Conservation (phyloP, 92 coral and sea anemone genomes). For the Actinernus sp. region DNA sequence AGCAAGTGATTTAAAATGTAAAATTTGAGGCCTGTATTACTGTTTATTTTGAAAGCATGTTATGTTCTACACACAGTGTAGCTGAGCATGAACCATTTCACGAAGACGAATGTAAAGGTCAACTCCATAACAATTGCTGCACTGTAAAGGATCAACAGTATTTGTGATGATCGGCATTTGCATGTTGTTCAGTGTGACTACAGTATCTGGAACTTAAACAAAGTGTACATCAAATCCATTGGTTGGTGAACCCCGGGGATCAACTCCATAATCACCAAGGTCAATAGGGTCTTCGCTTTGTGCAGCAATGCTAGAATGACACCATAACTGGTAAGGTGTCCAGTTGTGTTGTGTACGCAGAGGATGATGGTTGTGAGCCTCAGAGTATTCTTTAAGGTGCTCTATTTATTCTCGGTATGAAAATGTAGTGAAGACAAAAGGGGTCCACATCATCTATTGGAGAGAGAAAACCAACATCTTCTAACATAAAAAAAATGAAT, state of each 20-base stretch:
- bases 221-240: constrained; percentile 16
- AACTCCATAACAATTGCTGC: constrained; percentile 15
- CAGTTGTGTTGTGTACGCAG: constrained; percentile 37
- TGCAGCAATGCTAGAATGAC: constrained; percentile 29
- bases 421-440: too few species aligned
- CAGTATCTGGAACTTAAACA: constrained; percentile 34
- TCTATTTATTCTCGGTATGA: constrained; percentile 30
- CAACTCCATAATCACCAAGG: constrained; percentile 23
- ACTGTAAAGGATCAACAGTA: constrained; percentile 11
- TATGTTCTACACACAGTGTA: too few species aligned
- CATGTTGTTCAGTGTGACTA: neutral
- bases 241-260: constrained; percentile 23
- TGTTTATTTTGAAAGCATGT: too few species aligned
- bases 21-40: too few species aligned
- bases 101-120: constrained; percentile 10
- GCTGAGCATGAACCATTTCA: too few species aligned
- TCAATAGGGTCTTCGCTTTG: constrained; percentile 22
- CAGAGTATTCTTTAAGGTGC: constrained; percentile 32
- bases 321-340: constrained; percentile 48
- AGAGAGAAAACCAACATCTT: constrained; percentile 19
- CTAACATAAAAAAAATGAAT: constrained; percentile 42
- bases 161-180: constrained; percentile 13
- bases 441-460: constrained; percentile 38
- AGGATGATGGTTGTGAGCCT: constrained; percentile 43
- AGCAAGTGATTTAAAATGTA: too few species aligned